Percentiles rank a stretch among this genome's conserved stretches.
Conservation (phyloP, 2,797 vertebrate genomes). For the Halcyon chelicuti region DNA sequence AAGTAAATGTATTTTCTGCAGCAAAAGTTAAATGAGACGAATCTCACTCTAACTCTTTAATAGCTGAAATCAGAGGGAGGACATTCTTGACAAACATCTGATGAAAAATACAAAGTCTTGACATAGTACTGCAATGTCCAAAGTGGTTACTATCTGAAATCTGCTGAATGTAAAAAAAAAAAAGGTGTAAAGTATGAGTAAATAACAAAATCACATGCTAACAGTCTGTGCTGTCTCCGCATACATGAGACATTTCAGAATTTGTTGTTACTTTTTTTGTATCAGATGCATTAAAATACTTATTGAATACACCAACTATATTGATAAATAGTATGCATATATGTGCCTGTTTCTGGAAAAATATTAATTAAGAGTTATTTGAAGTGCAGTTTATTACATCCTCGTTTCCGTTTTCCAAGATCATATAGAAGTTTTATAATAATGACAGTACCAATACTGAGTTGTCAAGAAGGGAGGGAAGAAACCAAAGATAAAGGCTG, state of each 20-base stretch:
- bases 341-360: neutral
- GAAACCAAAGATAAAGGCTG: neutral
- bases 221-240: neutral
- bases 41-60: neutral
- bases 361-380: neutral
- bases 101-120: neutral
- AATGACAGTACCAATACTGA: neutral
- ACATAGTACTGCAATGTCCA: neutral
- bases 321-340: neutral
- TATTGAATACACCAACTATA: neutral
- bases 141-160: neutral
- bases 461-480: neutral
- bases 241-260: neutral
- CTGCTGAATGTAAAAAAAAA: neutral
- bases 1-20: neutral
- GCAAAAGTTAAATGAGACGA: neutral
- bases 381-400: neutral
- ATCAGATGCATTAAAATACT: neutral
- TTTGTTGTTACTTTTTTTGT: neutral
- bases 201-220: neutral
- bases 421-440: neutral
- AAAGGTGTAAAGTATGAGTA: neutral
- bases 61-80: neutral
- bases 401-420: neutral
- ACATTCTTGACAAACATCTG: neutral